Evolutionary conservation across 2,888 invertebrate species (phyloP).

Genomic region (Apocheima hispidaria): DNA sequence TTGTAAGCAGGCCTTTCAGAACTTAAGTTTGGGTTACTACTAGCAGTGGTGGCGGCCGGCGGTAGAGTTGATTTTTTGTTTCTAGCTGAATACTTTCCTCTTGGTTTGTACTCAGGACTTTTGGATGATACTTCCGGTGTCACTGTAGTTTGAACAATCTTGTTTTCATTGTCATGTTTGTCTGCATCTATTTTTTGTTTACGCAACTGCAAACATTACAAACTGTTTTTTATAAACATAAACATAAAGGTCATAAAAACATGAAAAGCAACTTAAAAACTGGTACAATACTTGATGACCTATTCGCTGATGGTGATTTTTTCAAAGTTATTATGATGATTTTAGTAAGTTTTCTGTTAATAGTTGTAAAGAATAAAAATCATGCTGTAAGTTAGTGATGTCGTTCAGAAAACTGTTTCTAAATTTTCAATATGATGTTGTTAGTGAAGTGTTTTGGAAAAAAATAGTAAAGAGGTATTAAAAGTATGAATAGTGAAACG

Average conservation of each 20-base stretch:
- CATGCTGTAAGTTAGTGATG: neutral
- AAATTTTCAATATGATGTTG: slow-evolving; percentile 3
- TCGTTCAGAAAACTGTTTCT: neutral
- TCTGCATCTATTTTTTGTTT: slow-evolving; percentile 58
- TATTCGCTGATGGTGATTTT: too few relatives aligned
- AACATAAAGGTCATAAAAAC: neutral
- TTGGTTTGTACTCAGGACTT: slow-evolving; percentile 61
- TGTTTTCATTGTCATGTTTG: slow-evolving; percentile 50
- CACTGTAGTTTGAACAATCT: slow-evolving; percentile 46
- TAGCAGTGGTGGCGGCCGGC: slow-evolving; percentile 50
- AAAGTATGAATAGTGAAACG: slow-evolving; percentile 35
- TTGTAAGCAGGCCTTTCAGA: slow-evolving; percentile 65
- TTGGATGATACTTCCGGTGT: slow-evolving; percentile 53
- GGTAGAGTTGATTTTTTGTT: slow-evolving; percentile 63
- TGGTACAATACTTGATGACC: too few relatives aligned
- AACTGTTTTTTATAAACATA: neutral
- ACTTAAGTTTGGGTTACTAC: slow-evolving; percentile 45
- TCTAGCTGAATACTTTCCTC: slow-evolving; percentile 66
- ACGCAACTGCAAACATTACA: slow-evolving; percentile 66
- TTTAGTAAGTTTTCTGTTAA: too few relatives aligned
- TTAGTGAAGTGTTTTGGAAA: slow-evolving; percentile 13
- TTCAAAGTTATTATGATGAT: too few relatives aligned
- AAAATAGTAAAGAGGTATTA: slow-evolving; percentile 17
- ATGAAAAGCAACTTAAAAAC: neutral
- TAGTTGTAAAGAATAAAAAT: neutral